A percentile compares a stretch with the other conserved stretches of the same genome.
Conservation (phyloP, 2,888 invertebrate genomes). For the Pseudoips prasinana region DNA sequence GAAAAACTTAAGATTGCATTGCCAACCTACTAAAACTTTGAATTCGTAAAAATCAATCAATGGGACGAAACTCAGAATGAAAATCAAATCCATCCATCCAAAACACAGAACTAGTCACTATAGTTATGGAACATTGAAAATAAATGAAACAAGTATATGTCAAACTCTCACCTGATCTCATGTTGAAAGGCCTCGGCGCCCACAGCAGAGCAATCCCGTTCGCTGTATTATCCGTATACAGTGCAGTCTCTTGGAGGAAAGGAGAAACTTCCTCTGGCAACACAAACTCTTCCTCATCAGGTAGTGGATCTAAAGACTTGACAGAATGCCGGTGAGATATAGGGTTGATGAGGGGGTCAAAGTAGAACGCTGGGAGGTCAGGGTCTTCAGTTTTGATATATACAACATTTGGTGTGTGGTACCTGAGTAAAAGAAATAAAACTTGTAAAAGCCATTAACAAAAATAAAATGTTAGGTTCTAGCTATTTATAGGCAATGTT, state of each 20-base stretch:
- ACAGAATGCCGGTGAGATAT: conserved; percentile 97
- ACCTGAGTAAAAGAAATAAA: conserved; percentile 83
- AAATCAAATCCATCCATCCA: too few species aligned
- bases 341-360: conserved; percentile 99
- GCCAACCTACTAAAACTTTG: too few species aligned
- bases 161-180: conserved; percentile 89
- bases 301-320: conserved; percentile 91
- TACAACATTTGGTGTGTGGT: conserved; percentile 99
- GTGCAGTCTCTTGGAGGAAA: conserved; percentile 95
- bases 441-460: too few species aligned
- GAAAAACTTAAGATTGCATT: too few species aligned
- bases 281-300: conserved; percentile 97
- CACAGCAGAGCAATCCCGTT: conserved; percentile 98
- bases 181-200: conserved; percentile 99
- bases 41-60: too few species aligned
- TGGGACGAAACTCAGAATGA: too few species aligned
- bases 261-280: conserved; percentile 95
- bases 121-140: too few species aligned
- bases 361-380: conserved; percentile 99
- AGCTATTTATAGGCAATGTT: too few species aligned
- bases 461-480: too few species aligned
- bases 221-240: conserved; percentile 99
- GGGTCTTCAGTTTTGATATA: conserved; percentile 99
- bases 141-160: too few species aligned
- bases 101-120: too few species aligned